Evolutionary conservation across 2,113 vertebrate genomes (phyloP).

Genomic region (Malurus cyaneus): DNA sequence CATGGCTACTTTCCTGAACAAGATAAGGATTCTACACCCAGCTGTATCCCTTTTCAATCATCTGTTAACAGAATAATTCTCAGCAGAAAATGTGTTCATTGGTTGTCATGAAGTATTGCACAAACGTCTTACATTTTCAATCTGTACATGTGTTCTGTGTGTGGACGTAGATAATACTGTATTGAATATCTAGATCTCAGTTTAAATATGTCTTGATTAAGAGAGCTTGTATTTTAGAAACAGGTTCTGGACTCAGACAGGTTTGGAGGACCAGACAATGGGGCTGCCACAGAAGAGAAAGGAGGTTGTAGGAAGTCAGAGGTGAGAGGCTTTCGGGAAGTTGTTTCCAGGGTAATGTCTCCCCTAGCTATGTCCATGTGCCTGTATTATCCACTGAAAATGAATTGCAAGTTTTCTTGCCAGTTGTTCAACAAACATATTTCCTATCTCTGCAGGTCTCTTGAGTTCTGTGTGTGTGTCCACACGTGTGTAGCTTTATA

Average conservation of each 20-base stretch:
- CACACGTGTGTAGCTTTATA: not conserved
- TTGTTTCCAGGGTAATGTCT: not conserved
- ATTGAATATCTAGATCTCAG: not conserved
- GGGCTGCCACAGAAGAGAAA: not conserved
- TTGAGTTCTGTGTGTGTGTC: not conserved
- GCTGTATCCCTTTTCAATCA: not conserved
- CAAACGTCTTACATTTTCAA: not conserved
- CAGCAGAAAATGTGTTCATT: not conserved
- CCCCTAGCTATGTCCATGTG: not conserved
- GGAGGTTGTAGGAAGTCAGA: not conserved
- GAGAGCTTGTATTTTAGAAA: not conserved
- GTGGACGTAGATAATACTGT: not conserved
- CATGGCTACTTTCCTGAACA: not conserved
- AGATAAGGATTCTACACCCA: not conserved
- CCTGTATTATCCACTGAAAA: not conserved
- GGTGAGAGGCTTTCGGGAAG: not conserved
- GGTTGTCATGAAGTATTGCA: not conserved
- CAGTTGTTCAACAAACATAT: not conserved
- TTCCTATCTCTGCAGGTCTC: not conserved
- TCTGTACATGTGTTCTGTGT: not conserved
- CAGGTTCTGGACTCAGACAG: not conserved
- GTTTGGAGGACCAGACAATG: not conserved
- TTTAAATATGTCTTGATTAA: not conserved
- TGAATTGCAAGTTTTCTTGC: not conserved
- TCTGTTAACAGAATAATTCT: not conserved